Percentiles rank a stretch among this genome's conserved stretches.
Evolutionary conservation across 23 tunicate genomes (phyloP).

Genomic region (Styela plicata): DNA sequence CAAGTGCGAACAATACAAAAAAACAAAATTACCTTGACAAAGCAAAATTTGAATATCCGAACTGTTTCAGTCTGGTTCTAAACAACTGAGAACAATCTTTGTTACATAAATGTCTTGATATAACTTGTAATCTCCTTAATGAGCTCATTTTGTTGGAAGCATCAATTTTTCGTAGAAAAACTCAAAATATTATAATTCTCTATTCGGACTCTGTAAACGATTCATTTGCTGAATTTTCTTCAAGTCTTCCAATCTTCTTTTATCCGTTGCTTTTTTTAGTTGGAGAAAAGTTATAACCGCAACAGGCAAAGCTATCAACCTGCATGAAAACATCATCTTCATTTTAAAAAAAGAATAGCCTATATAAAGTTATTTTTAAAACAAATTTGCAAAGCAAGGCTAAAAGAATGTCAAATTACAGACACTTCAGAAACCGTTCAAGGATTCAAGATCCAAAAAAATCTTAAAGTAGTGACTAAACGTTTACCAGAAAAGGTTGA

Average conservation of each 20-base stretch:
- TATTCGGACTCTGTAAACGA: not conserved
- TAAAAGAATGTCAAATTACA: too few relatives aligned
- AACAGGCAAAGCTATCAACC: constrained; percentile 70
- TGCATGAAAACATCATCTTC: constrained; percentile 21
- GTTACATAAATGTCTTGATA: constrained; percentile 24
- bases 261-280: constrained; percentile 35
- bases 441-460: too few relatives aligned
- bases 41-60: not conserved
- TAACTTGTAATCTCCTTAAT: constrained; percentile 16
- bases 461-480: too few relatives aligned
- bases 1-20: too few relatives aligned
- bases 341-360: too few relatives aligned
- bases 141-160: too few relatives aligned
- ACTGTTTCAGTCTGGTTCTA: not conserved
- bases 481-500: too few relatives aligned
- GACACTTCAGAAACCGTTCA: too few relatives aligned
- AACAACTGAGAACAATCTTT: not conserved
- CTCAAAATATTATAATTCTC: not conserved
- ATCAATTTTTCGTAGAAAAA: too few relatives aligned
- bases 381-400: too few relatives aligned
- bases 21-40: not conserved
- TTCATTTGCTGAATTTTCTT: constrained; percentile 42
- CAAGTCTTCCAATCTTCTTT: constrained; percentile 45
- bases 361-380: too few relatives aligned
- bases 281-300: constrained; percentile 51